Percentiles rank a stretch among this genome's conserved stretches.
These are phyloP conservation scores for Tilapia sparmanii DNA, from an alignment of 2,113 vertebrate genomes.

Conservation along the genomic window DNA sequence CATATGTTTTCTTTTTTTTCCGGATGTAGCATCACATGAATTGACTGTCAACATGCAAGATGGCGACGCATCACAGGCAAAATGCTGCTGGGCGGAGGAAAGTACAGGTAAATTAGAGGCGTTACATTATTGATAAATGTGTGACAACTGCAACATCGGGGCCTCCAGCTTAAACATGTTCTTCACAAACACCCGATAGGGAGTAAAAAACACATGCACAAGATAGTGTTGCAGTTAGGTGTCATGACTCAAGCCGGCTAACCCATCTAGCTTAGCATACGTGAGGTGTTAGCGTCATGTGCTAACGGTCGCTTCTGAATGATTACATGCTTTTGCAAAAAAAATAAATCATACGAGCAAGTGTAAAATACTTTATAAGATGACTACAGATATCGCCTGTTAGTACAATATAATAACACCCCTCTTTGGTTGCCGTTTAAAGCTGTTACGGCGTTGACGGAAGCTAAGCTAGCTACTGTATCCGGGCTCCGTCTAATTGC, in stretches of 20 bases:
- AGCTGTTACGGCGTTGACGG: neutral
- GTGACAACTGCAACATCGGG: neutral
- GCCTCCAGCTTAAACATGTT: neutral
- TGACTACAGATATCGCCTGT: rapidly evolving
- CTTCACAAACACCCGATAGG: neutral
- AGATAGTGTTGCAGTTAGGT: neutral
- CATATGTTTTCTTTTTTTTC: conserved; percentile 36
- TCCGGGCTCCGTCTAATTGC: conserved; percentile 64
- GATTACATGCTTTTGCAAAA: neutral
- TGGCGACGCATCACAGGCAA: conserved; percentile 98
- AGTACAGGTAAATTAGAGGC: conserved; percentile 81
- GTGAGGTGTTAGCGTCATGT: neutral
- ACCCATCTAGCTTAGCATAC: conserved; percentile 47
- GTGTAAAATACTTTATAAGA: too few relatives aligned
- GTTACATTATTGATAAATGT: neutral
- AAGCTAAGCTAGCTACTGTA: neutral
- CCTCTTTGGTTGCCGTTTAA: neutral
- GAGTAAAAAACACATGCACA: neutral
- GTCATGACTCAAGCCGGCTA: conserved; percentile 56
- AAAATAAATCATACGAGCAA: too few relatives aligned
- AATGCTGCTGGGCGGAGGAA: conserved; percentile 97
- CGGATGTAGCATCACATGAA: conserved; percentile 81
- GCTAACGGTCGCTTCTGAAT: conserved; percentile 15
- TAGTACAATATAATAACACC: rapidly evolving
- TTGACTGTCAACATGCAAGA: conserved; percentile 98